Conservation (phyloP, 2,797 vertebrate genomes). For the Phrynocephalus vlangalii region DNA sequence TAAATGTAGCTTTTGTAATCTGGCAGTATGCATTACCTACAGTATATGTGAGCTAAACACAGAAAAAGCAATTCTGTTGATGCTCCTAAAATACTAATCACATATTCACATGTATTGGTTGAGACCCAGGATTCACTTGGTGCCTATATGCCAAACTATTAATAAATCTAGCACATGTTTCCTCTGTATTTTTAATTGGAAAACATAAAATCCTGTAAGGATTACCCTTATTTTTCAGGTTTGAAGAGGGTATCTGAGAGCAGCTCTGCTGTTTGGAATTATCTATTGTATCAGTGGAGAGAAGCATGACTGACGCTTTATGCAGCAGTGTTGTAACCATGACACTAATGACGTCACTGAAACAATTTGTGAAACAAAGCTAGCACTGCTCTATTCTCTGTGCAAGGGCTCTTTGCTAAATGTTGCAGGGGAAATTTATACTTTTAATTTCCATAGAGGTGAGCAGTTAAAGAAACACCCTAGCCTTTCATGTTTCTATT, state of each 20-base stretch:
- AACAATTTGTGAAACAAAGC: conserved; percentile 66
- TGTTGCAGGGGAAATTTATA: background rate
- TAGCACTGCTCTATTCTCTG: conserved; percentile 37
- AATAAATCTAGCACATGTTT: background rate
- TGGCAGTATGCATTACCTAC: background rate
- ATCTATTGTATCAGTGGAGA: conserved; percentile 40
- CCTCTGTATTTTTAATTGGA: background rate
- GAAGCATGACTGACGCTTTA: conserved; percentile 57
- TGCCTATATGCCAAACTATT: background rate
- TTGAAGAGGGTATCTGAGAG: background rate
- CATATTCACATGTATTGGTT: background rate
- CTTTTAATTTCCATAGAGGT: conserved; percentile 40
- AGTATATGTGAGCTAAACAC: background rate
- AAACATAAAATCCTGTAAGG: conserved; percentile 19
- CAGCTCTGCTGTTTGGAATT: conserved; percentile 43
- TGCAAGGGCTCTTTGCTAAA: conserved; percentile 34
- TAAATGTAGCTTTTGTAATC: background rate
- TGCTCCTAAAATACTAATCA: background rate
- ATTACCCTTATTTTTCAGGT: conserved; percentile 20
- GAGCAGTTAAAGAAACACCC: background rate
- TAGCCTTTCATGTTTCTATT: background rate
- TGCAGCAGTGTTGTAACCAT: conserved; percentile 70
- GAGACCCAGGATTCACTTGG: background rate
- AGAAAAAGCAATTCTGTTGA: background rate
- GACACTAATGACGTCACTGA: conserved; percentile 73